Conservation (phyloP, 1,140 invertebrate species). For the Lycorma delicatula region DNA sequence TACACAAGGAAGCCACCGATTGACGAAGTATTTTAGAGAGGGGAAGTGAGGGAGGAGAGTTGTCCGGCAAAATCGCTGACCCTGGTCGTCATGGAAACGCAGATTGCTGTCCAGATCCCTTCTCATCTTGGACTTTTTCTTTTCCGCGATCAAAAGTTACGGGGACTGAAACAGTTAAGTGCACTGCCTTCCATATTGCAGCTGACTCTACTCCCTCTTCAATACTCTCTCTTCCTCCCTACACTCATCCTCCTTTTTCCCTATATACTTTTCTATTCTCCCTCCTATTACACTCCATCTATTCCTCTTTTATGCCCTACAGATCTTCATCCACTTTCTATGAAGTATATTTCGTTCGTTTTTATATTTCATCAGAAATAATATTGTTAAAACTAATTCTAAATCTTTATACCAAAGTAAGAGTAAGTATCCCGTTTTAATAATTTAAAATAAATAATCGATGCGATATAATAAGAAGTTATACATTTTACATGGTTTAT, state of each 20-base stretch:
- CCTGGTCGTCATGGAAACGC: slow-evolving; percentile 12
- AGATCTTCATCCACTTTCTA: no score
- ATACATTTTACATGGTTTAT: no score
- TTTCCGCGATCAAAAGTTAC: neutral
- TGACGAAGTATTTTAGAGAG: no score
- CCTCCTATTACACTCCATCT: neutral
- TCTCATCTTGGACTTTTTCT: slow-evolving; percentile 14
- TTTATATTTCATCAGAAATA: no score
- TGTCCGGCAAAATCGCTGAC: slow-evolving; percentile 14
- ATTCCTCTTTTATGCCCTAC: neutral
- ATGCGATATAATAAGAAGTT: no score
- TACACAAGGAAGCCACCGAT: no score
- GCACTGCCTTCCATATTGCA: neutral
- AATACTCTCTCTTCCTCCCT: neutral
- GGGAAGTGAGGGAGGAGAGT: slow-evolving; percentile 1
- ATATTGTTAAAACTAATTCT: no score
- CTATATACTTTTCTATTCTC: neutral
- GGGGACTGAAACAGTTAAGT: slow-evolving; percentile 2
- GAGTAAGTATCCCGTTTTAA: no score
- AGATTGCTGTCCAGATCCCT: slow-evolving; percentile 11
- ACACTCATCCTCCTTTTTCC: neutral
- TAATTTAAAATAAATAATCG: no score
- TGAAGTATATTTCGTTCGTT: no score
- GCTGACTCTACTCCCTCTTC: neutral
- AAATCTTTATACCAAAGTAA: no score